These are phyloP conservation scores for Lanius ludovicianus DNA, from an alignment of 2,113 vertebrate genomes.

Conservation along the genomic window DNA sequence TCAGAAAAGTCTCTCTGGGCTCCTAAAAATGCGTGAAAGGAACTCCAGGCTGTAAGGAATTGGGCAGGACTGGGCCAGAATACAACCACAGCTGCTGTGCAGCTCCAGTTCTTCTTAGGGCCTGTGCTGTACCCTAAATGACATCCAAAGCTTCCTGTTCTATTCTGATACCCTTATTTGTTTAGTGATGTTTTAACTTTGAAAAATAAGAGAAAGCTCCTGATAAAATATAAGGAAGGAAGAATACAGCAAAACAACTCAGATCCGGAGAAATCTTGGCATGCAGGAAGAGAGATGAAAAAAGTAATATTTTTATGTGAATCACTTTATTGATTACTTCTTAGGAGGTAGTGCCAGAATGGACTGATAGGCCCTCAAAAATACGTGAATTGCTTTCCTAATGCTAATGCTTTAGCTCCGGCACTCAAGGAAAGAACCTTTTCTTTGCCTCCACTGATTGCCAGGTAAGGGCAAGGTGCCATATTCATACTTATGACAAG, in stretches of 20 bases:
- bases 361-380: not conserved
- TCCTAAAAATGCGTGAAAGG: slow-evolving; percentile 11
- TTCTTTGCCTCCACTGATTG: not conserved
- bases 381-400: not conserved
- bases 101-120: not conserved
- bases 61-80: not conserved
- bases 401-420: not conserved
- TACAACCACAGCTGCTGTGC: not conserved
- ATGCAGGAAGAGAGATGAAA: not conserved
- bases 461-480: not conserved
- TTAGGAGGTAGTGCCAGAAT: not conserved
- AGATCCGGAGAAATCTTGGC: not conserved
- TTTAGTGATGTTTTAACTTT: not conserved
- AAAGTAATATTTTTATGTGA: not conserved
- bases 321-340: not conserved
- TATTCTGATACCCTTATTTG: not conserved
- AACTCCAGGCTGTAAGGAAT: not conserved
- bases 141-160: not conserved
- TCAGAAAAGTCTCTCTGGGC: slow-evolving; percentile 26
- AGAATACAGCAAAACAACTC: not conserved
- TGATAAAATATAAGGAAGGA: not conserved
- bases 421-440: not conserved
- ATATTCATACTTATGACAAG: not conserved
- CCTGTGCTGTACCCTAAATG: not conserved
- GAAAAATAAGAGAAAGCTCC: not conserved